Conservation (phyloP, 1,140 invertebrate genomes). For the Lepidotrigona ventralis region DNA sequence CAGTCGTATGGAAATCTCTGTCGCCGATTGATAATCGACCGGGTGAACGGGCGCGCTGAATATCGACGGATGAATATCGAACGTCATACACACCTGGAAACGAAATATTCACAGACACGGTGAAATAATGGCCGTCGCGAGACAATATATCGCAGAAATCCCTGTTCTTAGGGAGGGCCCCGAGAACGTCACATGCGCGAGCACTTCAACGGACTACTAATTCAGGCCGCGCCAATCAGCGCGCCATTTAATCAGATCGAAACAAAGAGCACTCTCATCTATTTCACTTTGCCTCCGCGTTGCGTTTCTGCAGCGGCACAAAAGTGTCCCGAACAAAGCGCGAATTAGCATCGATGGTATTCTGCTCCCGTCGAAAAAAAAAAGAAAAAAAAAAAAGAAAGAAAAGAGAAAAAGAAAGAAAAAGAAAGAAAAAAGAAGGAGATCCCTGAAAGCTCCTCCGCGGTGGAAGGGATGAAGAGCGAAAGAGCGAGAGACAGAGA, state of each 20-base stretch:
- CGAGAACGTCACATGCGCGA: constrained; percentile 25
- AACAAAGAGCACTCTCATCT: constrained; percentile 44
- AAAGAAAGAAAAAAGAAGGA: neutral
- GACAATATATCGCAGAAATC: constrained; percentile 17
- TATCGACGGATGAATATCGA: neutral
- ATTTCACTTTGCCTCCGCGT: constrained; percentile 25
- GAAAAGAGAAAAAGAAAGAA: too few relatives aligned
- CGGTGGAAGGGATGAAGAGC: neutral
- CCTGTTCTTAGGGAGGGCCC: constrained; percentile 17
- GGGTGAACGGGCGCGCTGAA: neutral
- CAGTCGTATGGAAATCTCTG: neutral
- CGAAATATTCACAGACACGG: constrained; percentile 10
- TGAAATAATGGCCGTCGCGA: constrained; percentile 3
- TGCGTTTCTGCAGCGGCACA: constrained; percentile 20
- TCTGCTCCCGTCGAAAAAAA: constrained; percentile 27
- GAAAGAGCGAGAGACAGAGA: fast-evolving
- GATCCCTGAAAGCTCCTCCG: neutral
- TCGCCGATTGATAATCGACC: neutral
- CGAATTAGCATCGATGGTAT: constrained; percentile 50
- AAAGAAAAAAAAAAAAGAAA: too few relatives aligned
- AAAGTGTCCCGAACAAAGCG: constrained; percentile 43
- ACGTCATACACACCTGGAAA: neutral
- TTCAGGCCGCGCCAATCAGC: constrained; percentile 33
- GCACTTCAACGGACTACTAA: constrained; percentile 24
- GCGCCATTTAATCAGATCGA: constrained; percentile 46